These are phyloP conservation scores for Zosterops hypoxanthus DNA, from an alignment of 2,113 vertebrate genomes.

Conservation along the genomic window DNA sequence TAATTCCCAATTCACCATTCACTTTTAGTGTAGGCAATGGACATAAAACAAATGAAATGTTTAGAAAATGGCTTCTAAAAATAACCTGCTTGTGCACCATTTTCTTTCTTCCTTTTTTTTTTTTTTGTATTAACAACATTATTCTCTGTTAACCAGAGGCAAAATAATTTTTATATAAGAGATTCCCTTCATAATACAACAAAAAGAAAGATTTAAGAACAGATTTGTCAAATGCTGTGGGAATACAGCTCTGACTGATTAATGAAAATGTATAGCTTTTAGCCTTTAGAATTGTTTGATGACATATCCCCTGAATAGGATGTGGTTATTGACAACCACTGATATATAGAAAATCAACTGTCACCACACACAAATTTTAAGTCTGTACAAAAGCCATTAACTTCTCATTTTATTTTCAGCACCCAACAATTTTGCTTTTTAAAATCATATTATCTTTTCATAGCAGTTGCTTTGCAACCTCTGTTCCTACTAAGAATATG, in stretches of 20 bases:
- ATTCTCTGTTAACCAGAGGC: background rate
- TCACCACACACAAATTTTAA: background rate
- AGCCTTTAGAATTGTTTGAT: background rate
- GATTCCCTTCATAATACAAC: background rate
- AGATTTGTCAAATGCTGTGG: background rate
- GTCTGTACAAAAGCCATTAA: background rate
- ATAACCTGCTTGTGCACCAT: constrained; percentile 24
- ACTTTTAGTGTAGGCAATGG: constrained; percentile 49
- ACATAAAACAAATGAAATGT: constrained; percentile 37
- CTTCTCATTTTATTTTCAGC: background rate
- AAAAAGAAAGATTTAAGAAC: background rate
- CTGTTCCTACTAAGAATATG: background rate
- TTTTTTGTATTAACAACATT: background rate
- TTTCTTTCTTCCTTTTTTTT: background rate
- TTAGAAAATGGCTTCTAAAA: constrained; percentile 57
- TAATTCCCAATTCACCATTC: constrained; percentile 8
- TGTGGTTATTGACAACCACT: background rate
- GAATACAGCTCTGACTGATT: background rate
- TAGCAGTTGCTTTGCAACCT: background rate
- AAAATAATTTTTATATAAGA: constrained; percentile 15
- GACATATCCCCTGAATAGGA: background rate
- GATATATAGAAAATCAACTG: background rate
- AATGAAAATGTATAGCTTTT: background rate
- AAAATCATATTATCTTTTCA: background rate
- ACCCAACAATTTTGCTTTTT: background rate